Conservation (phyloP, 2,888 invertebrate genomes). For the Dyspetes luteomarginatus region DNA sequence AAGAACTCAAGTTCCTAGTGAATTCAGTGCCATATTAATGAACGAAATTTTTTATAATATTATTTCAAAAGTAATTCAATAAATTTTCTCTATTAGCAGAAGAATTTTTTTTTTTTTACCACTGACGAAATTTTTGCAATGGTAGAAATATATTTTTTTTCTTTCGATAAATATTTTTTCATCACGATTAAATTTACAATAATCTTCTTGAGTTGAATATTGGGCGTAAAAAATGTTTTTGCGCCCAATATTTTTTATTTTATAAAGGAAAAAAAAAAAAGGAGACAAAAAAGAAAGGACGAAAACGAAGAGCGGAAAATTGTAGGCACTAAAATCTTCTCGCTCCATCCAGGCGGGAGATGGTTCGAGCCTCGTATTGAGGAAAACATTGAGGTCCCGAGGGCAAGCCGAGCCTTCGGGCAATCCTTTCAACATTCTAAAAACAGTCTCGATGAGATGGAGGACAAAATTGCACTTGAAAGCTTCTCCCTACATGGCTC, state of each 20-base stretch:
- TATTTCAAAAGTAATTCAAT: too few species aligned
- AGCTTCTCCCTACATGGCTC: slow-evolving; percentile 34
- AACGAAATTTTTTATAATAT: too few species aligned
- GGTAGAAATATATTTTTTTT: too few species aligned
- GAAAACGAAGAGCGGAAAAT: neutral
- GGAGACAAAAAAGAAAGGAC: neutral
- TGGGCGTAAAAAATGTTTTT: neutral
- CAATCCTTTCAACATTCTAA: slow-evolving; percentile 43
- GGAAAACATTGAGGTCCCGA: slow-evolving; percentile 17
- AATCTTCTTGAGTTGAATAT: neutral
- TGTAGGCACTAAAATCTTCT: slow-evolving; percentile 5
- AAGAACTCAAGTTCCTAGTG: too few species aligned
- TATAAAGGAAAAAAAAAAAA: too few species aligned
- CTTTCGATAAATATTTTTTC: too few species aligned
- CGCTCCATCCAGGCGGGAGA: neutral
- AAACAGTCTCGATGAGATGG: slow-evolving; percentile 43
- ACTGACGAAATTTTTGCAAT: neutral
- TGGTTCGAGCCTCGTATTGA: slow-evolving; percentile 1
- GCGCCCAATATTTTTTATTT: too few species aligned
- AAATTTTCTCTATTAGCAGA: too few species aligned
- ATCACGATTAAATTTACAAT: too few species aligned
- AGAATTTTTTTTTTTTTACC: neutral
- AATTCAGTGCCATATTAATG: too few species aligned
- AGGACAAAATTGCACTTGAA: slow-evolving; percentile 38
- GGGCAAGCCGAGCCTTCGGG: slow-evolving; percentile 28